Evolutionary conservation across 35 echinoderm and acorn worm species (phyloP).

Genomic region (Hemicentrotus pulcherrimus): DNA sequence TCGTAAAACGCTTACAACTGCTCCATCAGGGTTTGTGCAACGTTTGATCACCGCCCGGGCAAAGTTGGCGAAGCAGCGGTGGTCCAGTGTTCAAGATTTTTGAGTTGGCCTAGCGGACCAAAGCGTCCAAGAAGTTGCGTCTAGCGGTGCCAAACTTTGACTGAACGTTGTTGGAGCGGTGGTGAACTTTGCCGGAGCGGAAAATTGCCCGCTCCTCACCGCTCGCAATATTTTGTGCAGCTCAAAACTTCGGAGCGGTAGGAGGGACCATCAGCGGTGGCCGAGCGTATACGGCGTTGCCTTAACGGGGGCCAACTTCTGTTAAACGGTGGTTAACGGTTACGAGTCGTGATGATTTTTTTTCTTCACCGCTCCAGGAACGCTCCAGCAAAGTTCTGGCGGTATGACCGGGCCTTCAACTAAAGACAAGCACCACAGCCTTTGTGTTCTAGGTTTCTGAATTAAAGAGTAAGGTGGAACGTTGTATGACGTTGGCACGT

Average conservation of each 20-base stretch:
- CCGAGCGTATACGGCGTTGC: conserved; percentile 41
- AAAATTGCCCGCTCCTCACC: conserved; percentile 38
- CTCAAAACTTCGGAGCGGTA: conserved; percentile 34
- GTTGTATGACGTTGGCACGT: no score
- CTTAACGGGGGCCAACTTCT: conserved; percentile 36
- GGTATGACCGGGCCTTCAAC: not conserved
- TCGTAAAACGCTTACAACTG: conserved; percentile 41
- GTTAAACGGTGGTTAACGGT: conserved; percentile 42
- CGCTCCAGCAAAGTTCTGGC: not conserved
- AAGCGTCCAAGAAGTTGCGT: conserved; percentile 26
- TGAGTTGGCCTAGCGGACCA: conserved; percentile 36
- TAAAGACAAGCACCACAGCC: no score
- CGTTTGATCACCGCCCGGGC: conserved; percentile 36
- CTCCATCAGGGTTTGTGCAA: conserved; percentile 18
- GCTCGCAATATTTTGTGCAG: conserved; percentile 38
- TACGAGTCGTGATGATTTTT: conserved; percentile 11
- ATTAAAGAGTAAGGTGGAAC: no score
- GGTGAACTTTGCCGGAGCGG: conserved; percentile 29
- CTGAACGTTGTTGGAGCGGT: conserved; percentile 2
- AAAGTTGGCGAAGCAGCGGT: conserved; percentile 40
- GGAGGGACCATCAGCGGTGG: conserved; percentile 24
- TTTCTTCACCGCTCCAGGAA: conserved; percentile 22
- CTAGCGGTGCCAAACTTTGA: conserved; percentile 46
- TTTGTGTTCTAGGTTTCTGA: no score
- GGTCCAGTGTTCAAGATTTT: conserved; percentile 38